phyloP scores from a whole-genome alignment of 2,797 vertebrate species.

The Carcharodon carcharias region DNA sequence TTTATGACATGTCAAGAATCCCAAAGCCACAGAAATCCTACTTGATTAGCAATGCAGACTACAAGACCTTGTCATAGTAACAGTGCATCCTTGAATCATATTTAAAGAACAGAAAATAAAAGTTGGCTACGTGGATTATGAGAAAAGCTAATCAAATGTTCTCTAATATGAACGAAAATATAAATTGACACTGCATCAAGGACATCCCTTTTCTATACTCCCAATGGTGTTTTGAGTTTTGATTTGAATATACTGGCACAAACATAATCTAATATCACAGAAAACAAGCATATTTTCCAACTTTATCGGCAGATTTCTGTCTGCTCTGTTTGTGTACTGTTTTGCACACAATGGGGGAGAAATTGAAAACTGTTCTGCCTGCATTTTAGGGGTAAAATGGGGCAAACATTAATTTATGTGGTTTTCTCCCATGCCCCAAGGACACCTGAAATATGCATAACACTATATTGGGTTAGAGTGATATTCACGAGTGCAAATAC shows the following conservation, averaged over 20 bases:
- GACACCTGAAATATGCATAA: not conserved
- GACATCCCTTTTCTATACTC: not conserved
- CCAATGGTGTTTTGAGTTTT: not conserved
- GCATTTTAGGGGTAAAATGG: not conserved
- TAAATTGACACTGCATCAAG: not conserved
- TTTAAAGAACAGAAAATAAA: slow-evolving; percentile 8
- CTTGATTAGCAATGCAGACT: slow-evolving; percentile 31
- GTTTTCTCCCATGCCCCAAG: not conserved
- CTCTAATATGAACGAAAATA: not conserved
- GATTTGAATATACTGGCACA: not conserved
- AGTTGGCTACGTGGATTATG: not conserved
- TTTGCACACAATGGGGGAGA: not conserved
- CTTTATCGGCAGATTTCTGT: not conserved
- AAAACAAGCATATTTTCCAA: not conserved
- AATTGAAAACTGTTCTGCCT: not conserved
- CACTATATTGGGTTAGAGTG: not conserved
- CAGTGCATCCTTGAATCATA: not conserved
- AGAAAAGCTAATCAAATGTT: not conserved
- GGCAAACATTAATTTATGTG: not conserved
- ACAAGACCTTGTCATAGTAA: not conserved
- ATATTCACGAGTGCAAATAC: not conserved
- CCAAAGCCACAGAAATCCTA: slow-evolving; percentile 5
- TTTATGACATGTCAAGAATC: not conserved
- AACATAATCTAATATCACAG: not conserved
- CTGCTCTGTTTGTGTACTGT: not conserved